Base-by-base conservation (phyloP, 37 sponge, comb jelly and placozoan species). In the Crambe crambe region DNA sequence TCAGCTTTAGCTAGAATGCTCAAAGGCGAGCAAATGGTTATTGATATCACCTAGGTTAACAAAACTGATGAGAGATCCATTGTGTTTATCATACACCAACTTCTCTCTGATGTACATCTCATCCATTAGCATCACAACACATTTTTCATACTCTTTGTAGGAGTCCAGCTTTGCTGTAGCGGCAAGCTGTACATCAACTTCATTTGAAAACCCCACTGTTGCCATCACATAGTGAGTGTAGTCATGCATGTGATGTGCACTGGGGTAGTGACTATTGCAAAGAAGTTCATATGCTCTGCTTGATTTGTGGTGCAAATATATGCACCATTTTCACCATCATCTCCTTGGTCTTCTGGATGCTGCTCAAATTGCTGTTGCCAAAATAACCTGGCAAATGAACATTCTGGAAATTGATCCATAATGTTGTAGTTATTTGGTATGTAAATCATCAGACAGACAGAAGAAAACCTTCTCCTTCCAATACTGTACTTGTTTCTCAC, bases 41-140 rank as follows among this genome's bases (percentile, higher is more conserved):
- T 44, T 62, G 6, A 30, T 39, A 22, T 42, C 30, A 17, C 72
- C 38, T n/a, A 86, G 59, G 56, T 86, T 86, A 36, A 47, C 42
- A 65, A 86, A 86, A 17, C 87, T 81, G 51, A 86, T 86, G 35
- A 86, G 18, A 59, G n/a, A 64, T 34, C 75, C 78, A 32, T 78
- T 37, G 41, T 82, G 78, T 67, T 88, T 88, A 25, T 88, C 74
- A 39, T 66, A 88, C 38, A 83, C 79, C 37, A 88, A 54, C 35
- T 82, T 78, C 60, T 88, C 83, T 59, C 57, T 47, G 44, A 83
- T 78, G 78, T 88, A 60, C 76, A 82, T 82, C 58, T 82, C 83
- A 78, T 88, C 83, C 20, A 63, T 51, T 43, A 88, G 66, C 54
- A 88, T 40, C 17, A 82, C 34, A 20, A 72, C 68, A 31, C 60